These are phyloP conservation scores for Loripinus fragilis DNA, from an alignment of 2,888 invertebrate species.

Conservation along the genomic window DNA sequence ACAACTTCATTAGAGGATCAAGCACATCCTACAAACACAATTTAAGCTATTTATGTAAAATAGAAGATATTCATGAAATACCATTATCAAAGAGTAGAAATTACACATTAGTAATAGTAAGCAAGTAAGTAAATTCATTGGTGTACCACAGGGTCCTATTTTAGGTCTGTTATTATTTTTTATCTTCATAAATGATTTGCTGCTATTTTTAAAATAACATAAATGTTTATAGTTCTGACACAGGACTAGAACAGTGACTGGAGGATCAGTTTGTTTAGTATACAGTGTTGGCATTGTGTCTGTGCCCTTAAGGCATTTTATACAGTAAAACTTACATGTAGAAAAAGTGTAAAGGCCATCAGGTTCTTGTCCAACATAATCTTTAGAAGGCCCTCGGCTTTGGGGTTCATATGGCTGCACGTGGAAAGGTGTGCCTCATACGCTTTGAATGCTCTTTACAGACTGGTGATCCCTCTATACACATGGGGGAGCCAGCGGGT, in stretches of 20 bases:
- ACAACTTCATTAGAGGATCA: slow-evolving; percentile 40
- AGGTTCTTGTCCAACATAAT: slow-evolving; percentile 43
- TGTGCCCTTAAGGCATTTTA: background rate
- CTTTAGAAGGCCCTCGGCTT: slow-evolving; percentile 44
- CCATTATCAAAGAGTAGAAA: too few relatives aligned
- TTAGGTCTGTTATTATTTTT: too few relatives aligned
- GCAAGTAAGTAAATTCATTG: too few relatives aligned
- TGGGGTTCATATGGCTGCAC: slow-evolving; percentile 45
- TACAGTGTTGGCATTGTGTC: background rate
- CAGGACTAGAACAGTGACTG: too few relatives aligned
- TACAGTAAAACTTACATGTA: slow-evolving; percentile 35
- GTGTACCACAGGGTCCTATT: too few relatives aligned
- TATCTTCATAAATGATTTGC: too few relatives aligned
- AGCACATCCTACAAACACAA: slow-evolving; percentile 36
- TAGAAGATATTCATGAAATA: too few relatives aligned
- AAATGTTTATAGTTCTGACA: too few relatives aligned
- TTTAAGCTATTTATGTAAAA: too few relatives aligned
- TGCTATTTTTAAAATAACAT: too few relatives aligned
- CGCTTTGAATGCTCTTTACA: slow-evolving; percentile 40
- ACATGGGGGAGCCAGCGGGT: slow-evolving; percentile 54
- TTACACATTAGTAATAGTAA: too few relatives aligned
- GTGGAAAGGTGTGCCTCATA: slow-evolving; percentile 48
- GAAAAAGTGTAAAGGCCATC: slow-evolving; percentile 46
- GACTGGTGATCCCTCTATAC: slow-evolving; percentile 27
- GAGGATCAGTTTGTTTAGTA: too few relatives aligned